A percentile compares a stretch with the other conserved stretches of the same genome.
phyloP scores from a whole-genome alignment of 2,888 invertebrate species.

The Leptarthrus brevirostris region DNA sequence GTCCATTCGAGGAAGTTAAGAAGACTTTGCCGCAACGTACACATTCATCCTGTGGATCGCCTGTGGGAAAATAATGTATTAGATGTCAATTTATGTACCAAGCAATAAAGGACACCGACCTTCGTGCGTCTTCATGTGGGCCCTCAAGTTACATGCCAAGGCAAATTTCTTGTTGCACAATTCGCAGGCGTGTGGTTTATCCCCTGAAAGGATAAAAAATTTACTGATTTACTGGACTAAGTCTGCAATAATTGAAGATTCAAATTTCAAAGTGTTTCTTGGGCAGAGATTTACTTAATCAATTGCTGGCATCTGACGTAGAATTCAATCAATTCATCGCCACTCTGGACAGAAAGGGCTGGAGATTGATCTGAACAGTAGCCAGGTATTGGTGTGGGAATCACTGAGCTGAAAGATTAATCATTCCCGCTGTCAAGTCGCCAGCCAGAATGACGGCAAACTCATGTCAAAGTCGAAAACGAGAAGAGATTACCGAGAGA shows the following conservation, averaged over 20 bases:
- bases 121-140: constrained; percentile 81
- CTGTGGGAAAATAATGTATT: constrained; percentile 61
- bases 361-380: constrained; percentile 39
- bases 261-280: neutral
- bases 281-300: neutral
- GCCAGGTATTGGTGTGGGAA: constrained; percentile 40
- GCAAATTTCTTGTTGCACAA: constrained; percentile 79
- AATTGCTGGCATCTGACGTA: constrained; percentile 1
- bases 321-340: neutral
- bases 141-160: constrained; percentile 77
- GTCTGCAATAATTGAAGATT: neutral
- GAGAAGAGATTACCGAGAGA: constrained; percentile 44
- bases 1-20: constrained; percentile 62
- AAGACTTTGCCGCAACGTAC: constrained; percentile 71
- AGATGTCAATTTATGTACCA: constrained; percentile 17
- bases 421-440: constrained; percentile 50
- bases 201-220: constrained; percentile 69
- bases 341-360: constrained; percentile 16
- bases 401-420: constrained; percentile 42
- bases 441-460: constrained; percentile 44
- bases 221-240: neutral
- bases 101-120: constrained; percentile 66
- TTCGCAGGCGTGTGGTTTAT: constrained; percentile 79
- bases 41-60: constrained; percentile 73
- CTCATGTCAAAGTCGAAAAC: constrained; percentile 49